Evolutionary conservation across 2,797 vertebrate species (phyloP).

Genomic region (Urocyon cinereoargenteus): DNA sequence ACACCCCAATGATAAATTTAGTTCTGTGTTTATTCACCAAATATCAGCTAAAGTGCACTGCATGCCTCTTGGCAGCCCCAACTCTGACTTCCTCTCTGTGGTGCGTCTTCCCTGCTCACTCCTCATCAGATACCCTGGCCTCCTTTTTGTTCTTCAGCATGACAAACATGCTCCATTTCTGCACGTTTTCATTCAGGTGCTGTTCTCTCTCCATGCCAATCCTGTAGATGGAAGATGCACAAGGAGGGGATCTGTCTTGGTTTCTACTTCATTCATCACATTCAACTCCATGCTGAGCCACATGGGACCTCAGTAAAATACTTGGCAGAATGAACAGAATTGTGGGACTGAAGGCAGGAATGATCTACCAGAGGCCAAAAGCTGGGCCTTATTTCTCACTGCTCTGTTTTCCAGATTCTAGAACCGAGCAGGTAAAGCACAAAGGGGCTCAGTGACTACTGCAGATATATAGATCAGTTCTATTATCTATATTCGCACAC

Average conservation of each 20-base stretch:
- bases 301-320: too few relatives aligned
- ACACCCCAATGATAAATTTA: background rate
- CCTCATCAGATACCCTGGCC: background rate
- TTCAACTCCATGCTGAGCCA: background rate
- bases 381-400: background rate
- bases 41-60: background rate
- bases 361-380: background rate
- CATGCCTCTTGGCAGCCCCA: background rate
- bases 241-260: background rate
- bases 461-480: fast-evolving
- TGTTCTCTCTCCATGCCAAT: background rate
- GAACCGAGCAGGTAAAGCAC: background rate
- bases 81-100: fast-evolving
- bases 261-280: background rate
- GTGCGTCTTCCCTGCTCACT: background rate
- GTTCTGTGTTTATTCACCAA: background rate
- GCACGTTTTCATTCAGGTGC: background rate
- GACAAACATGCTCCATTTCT: background rate
- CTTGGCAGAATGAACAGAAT: background rate
- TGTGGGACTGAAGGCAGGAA: background rate
- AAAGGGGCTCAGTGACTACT: fast-evolving
- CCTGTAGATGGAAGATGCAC: background rate
- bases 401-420: background rate
- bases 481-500: too few relatives aligned
- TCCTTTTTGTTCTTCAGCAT: background rate